phyloP scores from a whole-genome alignment of 2,888 invertebrate species.

The Chrysomela aeneicollis region DNA sequence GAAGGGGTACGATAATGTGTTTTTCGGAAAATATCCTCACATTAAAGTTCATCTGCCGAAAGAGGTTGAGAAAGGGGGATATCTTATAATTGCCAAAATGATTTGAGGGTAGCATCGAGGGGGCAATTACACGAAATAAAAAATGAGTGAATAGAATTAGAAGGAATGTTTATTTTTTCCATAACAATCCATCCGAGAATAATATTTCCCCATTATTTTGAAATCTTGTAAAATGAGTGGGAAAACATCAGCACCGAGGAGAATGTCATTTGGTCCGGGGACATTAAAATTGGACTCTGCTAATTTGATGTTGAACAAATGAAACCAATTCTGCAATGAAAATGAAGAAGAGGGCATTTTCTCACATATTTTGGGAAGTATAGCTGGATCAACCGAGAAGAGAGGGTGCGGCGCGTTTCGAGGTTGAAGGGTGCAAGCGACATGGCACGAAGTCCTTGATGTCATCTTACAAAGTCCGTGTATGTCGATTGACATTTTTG shows the following conservation, averaged over 20 bases:
- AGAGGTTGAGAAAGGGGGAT: neutral
- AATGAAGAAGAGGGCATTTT: neutral
- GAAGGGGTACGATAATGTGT: neutral
- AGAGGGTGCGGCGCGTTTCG: neutral
- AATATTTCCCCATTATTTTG: neutral
- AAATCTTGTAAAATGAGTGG: neutral
- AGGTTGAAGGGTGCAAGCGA: neutral
- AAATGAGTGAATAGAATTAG: neutral
- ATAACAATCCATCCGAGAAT: conserved; percentile 6
- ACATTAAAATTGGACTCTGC: too few species aligned
- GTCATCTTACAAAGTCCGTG: neutral
- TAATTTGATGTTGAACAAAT: too few species aligned
- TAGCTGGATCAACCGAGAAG: neutral
- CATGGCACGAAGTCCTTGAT: neutral
- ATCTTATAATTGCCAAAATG: conserved; percentile 1
- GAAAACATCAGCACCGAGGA: conserved; percentile 14
- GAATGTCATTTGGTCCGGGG: conserved; percentile 1
- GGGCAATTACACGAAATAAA: neutral
- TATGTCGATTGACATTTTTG: neutral
- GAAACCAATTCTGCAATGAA: neutral
- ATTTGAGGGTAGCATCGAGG: neutral
- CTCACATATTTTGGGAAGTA: neutral
- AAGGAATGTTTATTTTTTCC: neutral
- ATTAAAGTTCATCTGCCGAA: neutral
- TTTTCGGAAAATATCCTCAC: neutral